A percentile compares a stretch with the other conserved stretches of the same genome.
Conservation (phyloP, 2,888 invertebrate species). For the Spisula subtruncata region DNA sequence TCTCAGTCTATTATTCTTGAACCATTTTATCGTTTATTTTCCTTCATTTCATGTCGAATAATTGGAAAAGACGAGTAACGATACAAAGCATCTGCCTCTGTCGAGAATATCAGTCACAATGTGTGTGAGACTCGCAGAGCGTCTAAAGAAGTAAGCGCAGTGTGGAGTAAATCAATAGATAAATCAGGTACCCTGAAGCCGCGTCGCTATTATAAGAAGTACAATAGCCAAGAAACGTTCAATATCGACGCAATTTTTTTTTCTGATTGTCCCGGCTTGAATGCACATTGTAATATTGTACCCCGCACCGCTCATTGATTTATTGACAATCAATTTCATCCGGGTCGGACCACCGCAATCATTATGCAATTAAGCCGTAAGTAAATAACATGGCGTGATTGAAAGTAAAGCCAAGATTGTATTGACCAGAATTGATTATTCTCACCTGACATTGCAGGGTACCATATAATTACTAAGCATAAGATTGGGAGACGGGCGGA, state of each 20-base stretch:
- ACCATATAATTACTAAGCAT: not conserved
- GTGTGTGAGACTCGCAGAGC: not conserved
- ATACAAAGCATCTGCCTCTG: not conserved
- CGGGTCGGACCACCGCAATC: constrained; percentile 3
- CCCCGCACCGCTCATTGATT: not conserved
- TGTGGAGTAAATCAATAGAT: constrained; percentile 2
- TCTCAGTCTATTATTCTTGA: not conserved
- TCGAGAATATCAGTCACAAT: not conserved
- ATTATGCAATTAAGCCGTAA: not conserved
- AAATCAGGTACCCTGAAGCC: constrained; percentile 14
- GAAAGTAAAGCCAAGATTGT: constrained; percentile 5
- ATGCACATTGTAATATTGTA: not conserved
- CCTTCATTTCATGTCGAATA: not conserved
- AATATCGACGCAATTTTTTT: not conserved
- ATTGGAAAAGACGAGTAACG: not conserved
- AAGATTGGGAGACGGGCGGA: no score
- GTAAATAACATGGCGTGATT: not conserved
- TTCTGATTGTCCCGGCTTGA: constrained; percentile 2
- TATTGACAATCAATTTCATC: not conserved
- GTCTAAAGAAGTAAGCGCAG: not conserved
- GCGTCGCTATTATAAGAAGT: not conserved
- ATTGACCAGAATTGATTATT: constrained; percentile 16
- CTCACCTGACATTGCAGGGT: not conserved
- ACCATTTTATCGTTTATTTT: constrained; percentile 18
- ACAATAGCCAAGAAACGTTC: not conserved